Evolutionary conservation across 2,113 vertebrate species (phyloP), one percentile per base, ranked within the genome.

Genomic region (Takifugu bimaculatus): DNA sequence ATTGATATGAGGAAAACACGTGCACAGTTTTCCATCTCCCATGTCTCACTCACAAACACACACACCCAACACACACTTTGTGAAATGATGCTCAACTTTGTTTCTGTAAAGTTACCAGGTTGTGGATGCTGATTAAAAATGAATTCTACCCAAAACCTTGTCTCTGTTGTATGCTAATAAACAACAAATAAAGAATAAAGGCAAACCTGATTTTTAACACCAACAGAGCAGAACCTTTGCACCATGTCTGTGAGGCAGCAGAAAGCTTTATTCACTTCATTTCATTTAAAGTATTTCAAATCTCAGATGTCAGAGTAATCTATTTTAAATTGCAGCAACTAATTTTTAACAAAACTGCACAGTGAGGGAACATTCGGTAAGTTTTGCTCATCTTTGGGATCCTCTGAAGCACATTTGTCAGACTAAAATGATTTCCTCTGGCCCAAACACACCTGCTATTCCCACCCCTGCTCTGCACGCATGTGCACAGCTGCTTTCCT

Each of bases 1-100:
- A 1, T n/a, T 51, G 72, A 79, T 74, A 68, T 39, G 50, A 50
- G 45, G 67, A 26, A 74, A 78, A 69, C 71, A 78, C 54, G 78
- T 79, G 80, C 20, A 20, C 20, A 57, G 63, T 28, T 49, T 29
- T 39, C 9, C 35, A 39, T 62, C 77, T 70, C 59, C 63, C 65
- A 74, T 35, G 42, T 20, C 20, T 20, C 20, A 20, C 20, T 20
- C 20, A 20, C 20, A 20, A 20, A 20, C 20, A 20, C 20, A 26
- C 10, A 44, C 57, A 20, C 49, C 39, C 61, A 57, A 54, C 4
- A 32, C 12, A 35, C 10, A 48, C 3, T 68, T 4, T 56, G 27
- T 51, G 4, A 6, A 3, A 3, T 50, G 26, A 50, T 54, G 54
- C 3, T 10, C 48, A 25, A 25, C 2, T 50, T 26, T 50, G 26